Base-by-base conservation (phyloP, 2,888 invertebrate species). In the Ecdyonurus torrentis region DNA sequence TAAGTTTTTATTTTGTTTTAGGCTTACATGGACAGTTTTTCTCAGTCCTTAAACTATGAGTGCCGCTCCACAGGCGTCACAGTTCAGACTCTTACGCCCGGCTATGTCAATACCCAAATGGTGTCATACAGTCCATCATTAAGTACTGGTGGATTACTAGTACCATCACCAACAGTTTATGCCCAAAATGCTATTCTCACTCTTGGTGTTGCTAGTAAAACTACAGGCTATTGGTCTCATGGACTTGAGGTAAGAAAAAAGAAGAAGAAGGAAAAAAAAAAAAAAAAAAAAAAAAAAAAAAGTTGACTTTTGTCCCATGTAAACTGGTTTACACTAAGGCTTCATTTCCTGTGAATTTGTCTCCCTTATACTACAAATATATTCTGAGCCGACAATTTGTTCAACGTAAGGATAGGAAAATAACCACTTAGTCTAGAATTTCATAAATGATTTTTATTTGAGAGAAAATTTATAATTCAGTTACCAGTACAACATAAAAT, bases 151-250 rank as follows among this genome's bases (percentile, higher is more conserved):
- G 68, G 66, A 23, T 61, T 71, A 22, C 63, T 70, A n/a, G 69
- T 69, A 23, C 73, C 73, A 10, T 67, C 67, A 58, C 68, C 72
- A 2, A 52, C 66, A 7, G 66, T 67, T 1, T 74, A 71, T 66
- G 71, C 69, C 1, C 65, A 70, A 5, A 70, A 72, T 64, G 77
- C 78, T 19, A 69, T 78, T n/a, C 67, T 69, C 3, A 78, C 78
- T 2, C 70, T 78, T 23, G 77, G 77, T 23, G 70, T 71, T 64
- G 69, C 73, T 10, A 67, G 69, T 25, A 68, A 73, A n/a, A 78
- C 78, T 2, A 74, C 76, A 5, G 78, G 78, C 3, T 78, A 77
- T 67, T 76, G 76, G 74, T 72, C 74, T 2, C 78, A 78, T 68
- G 74, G 75, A 22, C 23, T 78, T 5, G 59, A 63, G 63, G 63